Base-by-base conservation (phyloP, 2,113 vertebrate species). In the Panthera tigris region DNA sequence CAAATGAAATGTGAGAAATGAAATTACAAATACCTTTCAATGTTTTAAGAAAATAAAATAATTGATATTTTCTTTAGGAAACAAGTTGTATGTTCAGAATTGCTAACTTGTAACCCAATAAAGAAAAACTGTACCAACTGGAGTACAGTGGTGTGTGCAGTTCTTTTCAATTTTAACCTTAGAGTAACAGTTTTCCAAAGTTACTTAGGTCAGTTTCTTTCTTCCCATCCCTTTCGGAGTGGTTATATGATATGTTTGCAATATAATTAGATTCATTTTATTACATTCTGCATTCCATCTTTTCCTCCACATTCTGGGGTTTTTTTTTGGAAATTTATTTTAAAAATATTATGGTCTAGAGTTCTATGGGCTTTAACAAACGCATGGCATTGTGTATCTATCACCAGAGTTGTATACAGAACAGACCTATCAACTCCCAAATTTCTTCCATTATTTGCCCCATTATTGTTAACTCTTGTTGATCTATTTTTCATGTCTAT, bases 41-140 rank as follows among this genome's bases (percentile, higher is more conserved):
- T 89, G 11, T 83, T 91, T 89, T 82, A 50, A 78, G 41, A 16
- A 83, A 92, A 91, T 52, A 41, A 84, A 89, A 90, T 3, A 25
- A 95, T 36, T 45, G 45, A 81, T 66, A 21, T 61, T 93, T 90
- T 94, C 29, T 87, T 87, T 52, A 68, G 88, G 6, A 96, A 87
- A 11, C 39, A 73, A 27, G 23, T 86, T 82, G 36, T 89, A 55
- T 94, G 91, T 91, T 85, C 71, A 84, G 71, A 91, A 85, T 85
- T 83, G 81, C 55, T 88, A 74, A 81, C 31, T 61, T 69, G 92
- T 36, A 89, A 1, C 10, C 18, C 14, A 55, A 5, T 52, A 39
- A 89, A 93, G 14, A 90, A 69, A 69, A 68, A 69, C 21, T 66
- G 91, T 61, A 90, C 39, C 25, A 48, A n/a, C 11, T 36, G 12